Evolutionary conservation across 1,140 invertebrate species (phyloP).

Genomic region (Formica selysi): DNA sequence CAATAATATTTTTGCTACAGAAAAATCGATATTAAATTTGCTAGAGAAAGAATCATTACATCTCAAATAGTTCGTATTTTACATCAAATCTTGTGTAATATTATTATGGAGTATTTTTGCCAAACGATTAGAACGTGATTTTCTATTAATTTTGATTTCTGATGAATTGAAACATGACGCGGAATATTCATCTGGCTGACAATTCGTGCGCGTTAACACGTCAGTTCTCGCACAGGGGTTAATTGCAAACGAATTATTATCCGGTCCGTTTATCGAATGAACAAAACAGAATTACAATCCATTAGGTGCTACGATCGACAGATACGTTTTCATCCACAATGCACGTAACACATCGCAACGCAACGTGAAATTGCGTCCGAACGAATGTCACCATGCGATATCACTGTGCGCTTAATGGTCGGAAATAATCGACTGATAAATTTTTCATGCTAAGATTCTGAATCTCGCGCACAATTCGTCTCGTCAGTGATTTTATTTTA

Average conservation of each 20-base stretch:
- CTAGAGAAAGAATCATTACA: background rate
- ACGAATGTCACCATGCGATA: conserved; percentile 12
- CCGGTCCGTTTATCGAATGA: conserved; percentile 38
- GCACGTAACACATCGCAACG: background rate
- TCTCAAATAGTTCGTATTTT: conserved; percentile 23
- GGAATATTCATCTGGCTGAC: conserved; percentile 48
- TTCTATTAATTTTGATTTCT: conserved; percentile 18
- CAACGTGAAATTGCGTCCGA: conserved; percentile 9
- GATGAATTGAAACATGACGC: conserved; percentile 30
- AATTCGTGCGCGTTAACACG: conserved; percentile 45
- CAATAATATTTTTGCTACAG: background rate
- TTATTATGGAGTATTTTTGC: no score
- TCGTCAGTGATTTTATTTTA: background rate
- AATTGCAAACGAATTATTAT: conserved; percentile 68
- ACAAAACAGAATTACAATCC: conserved; percentile 67
- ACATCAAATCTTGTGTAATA: background rate
- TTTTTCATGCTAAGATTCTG: background rate
- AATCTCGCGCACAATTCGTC: background rate
- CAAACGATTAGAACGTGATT: conserved; percentile 32
- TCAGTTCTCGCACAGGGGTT: conserved; percentile 17
- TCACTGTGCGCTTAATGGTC: background rate
- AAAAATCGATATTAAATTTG: background rate
- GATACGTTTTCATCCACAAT: background rate
- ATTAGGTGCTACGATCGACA: conserved; percentile 34
- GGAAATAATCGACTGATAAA: conserved; percentile 41